These are phyloP conservation scores for Myripristis jacobus DNA, from an alignment of 2,797 vertebrate species.

Conservation along the genomic window DNA sequence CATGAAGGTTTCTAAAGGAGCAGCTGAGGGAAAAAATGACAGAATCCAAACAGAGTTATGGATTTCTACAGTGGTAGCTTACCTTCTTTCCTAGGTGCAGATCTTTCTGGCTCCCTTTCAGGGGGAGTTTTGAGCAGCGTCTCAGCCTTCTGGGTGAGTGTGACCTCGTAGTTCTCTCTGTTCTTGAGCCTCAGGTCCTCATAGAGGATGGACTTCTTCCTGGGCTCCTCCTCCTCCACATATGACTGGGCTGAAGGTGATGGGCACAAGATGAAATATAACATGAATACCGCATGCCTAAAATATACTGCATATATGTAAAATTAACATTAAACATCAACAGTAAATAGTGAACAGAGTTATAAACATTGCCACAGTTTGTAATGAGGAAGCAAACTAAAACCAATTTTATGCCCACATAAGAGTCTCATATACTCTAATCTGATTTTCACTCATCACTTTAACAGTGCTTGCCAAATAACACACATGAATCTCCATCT, in stretches of 20 bases:
- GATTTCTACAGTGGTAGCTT: slow-evolving; percentile 36
- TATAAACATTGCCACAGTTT: no score
- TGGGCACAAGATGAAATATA: background rate
- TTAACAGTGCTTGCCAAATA: no score
- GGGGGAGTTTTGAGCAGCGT: slow-evolving; percentile 80
- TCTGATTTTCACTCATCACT: no score
- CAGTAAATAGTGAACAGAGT: no score
- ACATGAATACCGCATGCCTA: no score
- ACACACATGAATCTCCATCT: no score
- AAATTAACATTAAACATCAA: no score
- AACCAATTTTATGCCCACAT: no score
- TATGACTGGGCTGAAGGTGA: slow-evolving; percentile 77
- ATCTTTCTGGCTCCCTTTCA: slow-evolving; percentile 58
- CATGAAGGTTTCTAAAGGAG: background rate
- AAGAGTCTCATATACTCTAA: no score
- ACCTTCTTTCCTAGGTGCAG: slow-evolving; percentile 83
- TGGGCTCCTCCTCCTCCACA: slow-evolving; percentile 81
- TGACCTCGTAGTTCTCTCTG: slow-evolving; percentile 89
- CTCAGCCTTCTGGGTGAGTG: slow-evolving; percentile 86
- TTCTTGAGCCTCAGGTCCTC: slow-evolving; percentile 92
- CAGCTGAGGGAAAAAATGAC: background rate
- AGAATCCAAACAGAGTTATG: background rate
- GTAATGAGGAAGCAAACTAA: no score
- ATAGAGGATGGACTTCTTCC: slow-evolving; percentile 87
- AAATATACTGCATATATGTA: no score